Evolutionary conservation across 2,888 invertebrate genomes (phyloP).

Genomic region (Cheilosia impressa): DNA sequence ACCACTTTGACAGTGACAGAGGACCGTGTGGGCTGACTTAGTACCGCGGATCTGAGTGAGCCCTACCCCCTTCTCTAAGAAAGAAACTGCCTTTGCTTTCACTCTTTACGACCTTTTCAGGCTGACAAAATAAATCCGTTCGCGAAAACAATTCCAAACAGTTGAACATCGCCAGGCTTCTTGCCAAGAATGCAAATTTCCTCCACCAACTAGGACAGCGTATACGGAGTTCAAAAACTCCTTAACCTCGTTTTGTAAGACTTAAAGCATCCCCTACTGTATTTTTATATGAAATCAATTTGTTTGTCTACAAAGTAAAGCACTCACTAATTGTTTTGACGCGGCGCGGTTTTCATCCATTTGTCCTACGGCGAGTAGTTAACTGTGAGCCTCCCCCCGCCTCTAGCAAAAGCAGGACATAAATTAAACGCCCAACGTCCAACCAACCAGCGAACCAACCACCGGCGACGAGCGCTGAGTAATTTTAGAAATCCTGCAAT

Average conservation of each 20-base stretch:
- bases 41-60: too few species aligned
- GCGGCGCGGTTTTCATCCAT: constrained; percentile 68
- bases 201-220: constrained; percentile 18
- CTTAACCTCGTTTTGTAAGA: constrained; percentile 53
- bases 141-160: background rate
- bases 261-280: constrained; percentile 13
- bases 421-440: constrained; percentile 63
- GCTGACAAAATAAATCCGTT: background rate
- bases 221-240: constrained; percentile 33
- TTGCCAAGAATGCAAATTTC: constrained; percentile 34
- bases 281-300: constrained; percentile 66
- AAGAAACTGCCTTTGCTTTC: constrained; percentile 9
- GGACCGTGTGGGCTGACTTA: too few species aligned
- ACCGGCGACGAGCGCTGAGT: constrained; percentile 43
- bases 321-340: constrained; percentile 74
- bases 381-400: constrained; percentile 22
- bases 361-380: constrained; percentile 54
- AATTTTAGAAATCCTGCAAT: constrained; percentile 74
- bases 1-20: too few species aligned
- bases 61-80: too few species aligned
- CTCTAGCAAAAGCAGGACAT: constrained; percentile 34
- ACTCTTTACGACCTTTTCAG: constrained; percentile 31
- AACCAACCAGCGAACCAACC: constrained; percentile 25
- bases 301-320: constrained; percentile 68
- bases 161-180: constrained; percentile 5